These are phyloP conservation scores for Chymomyza fuscimana DNA, from an alignment of 2,888 invertebrate genomes.

Conservation along the genomic window DNA sequence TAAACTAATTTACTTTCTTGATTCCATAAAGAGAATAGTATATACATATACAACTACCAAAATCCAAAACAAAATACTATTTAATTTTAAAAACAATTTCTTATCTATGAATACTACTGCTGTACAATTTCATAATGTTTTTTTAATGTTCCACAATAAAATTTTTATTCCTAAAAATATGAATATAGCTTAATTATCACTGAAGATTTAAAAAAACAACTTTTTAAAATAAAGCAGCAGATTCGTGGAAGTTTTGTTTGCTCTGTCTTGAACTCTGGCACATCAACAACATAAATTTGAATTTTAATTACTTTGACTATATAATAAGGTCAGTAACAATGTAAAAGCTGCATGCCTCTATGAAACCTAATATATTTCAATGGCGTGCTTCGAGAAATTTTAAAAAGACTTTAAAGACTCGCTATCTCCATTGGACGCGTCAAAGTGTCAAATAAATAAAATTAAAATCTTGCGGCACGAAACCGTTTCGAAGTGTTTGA, in stretches of 20 bases:
- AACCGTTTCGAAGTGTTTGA: constrained; percentile 57
- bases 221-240: background rate
- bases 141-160: background rate
- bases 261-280: constrained; percentile 41
- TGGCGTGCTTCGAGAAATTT: constrained; percentile 12
- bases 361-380: constrained; percentile 31
- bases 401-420: constrained; percentile 3
- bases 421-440: constrained; percentile 24
- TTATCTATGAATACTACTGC: background rate
- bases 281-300: constrained; percentile 61
- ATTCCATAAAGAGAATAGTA: too few relatives aligned
- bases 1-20: too few relatives aligned
- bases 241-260: background rate
- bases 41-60: too few relatives aligned
- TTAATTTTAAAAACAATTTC: too few relatives aligned
- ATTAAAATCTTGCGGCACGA: constrained; percentile 31
- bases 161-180: background rate
- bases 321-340: constrained; percentile 50
- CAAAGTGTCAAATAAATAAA: constrained; percentile 38
- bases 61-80: too few relatives aligned
- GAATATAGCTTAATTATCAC: background rate
- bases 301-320: constrained; percentile 61
- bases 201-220: background rate
- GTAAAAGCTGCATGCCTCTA: constrained; percentile 30
- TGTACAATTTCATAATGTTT: background rate